A percentile compares a stretch with the other conserved stretches of the same genome.
Conservation (phyloP, 1,140 invertebrate genomes). For the Trachymyrmex cornetzi region DNA sequence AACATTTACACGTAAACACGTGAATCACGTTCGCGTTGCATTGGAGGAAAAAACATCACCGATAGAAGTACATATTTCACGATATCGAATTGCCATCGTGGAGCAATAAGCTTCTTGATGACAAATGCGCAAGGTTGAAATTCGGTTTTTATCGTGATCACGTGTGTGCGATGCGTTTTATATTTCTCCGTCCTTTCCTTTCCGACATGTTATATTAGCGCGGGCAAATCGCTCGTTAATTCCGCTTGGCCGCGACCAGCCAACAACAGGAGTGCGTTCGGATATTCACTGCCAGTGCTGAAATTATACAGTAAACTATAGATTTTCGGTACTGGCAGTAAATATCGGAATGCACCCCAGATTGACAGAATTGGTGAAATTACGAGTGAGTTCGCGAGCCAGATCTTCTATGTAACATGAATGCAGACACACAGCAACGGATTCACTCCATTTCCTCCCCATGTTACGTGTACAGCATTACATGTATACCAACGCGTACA, state of each 20-base stretch:
- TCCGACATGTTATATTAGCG: not conserved
- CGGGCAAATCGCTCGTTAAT: constrained; percentile 48
- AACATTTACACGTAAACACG: not conserved
- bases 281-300: no score
- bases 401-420: not conserved
- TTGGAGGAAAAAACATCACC: not conserved
- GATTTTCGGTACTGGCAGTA: no score
- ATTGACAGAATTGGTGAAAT: constrained; percentile 46
- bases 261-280: no score
- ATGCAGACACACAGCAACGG: not conserved
- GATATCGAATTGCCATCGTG: not conserved
- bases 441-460: not conserved
- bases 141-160: constrained; percentile 13
- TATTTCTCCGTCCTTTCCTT: not conserved
- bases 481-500: no score
- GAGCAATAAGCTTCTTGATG: constrained; percentile 7
- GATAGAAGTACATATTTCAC: not conserved
- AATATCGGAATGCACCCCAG: no score
- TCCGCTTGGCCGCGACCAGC: not conserved
- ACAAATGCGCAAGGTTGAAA: not conserved
- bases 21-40: not conserved
- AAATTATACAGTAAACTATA: no score
- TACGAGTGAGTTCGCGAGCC: constrained; percentile 18
- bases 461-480: not conserved
- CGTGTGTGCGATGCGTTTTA: constrained; percentile 2